Evolutionary conservation across 2,888 invertebrate species (phyloP), one percentile per base, ranked within the genome.

Genomic region (Tetragonisca angustula): DNA sequence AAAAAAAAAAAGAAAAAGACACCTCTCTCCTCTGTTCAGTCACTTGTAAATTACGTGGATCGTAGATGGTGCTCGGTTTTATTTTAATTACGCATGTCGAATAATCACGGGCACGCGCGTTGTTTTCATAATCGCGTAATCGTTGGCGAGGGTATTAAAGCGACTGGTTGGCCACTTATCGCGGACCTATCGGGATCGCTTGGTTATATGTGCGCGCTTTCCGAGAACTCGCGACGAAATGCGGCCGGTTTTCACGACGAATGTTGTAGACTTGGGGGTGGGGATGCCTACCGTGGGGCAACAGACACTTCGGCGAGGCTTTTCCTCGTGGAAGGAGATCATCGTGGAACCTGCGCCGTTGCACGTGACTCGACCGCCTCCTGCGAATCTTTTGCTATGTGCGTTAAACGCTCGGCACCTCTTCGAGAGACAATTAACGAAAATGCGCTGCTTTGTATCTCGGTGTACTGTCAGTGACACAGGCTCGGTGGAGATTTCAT

Each of bases 161-260:
- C 43, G 36, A 36, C 5, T 0, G 9, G 43, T 9, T 43, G 43
- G 43, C 9, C 9, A 43, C 9, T 43, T 43, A 43, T 43, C 43
- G 9, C 43, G 24, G 27, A n/a, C n/a, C n/a, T n/a, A n/a, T 54
- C 49, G 49, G 24, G n/a, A 9, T 32, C 36, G 71, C 54, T 64
- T 70, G 56, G 36, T 36, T 50, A 75, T 79, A 24, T 76, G 71
- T 78, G 73, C 81, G 83, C 80, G 71, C 80, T 70, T 74, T 85
- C 73, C 87, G 89, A 87, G 83, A 76, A 81, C 86, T 88, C 86
- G 82, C 87, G 84, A 85, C 88, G 85, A 88, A 91, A 87, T 91
- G 91, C 83, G 80, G 84, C 74, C 70, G 85, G 82, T 88, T 90
- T 88, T 88, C 86, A 85, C 84, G 82, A 75, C 70, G 85, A 82